A percentile compares a stretch with the other conserved stretches of the same genome.
Evolutionary conservation across 2,797 vertebrate species (phyloP).

Genomic region (Hippocampus kuda): DNA sequence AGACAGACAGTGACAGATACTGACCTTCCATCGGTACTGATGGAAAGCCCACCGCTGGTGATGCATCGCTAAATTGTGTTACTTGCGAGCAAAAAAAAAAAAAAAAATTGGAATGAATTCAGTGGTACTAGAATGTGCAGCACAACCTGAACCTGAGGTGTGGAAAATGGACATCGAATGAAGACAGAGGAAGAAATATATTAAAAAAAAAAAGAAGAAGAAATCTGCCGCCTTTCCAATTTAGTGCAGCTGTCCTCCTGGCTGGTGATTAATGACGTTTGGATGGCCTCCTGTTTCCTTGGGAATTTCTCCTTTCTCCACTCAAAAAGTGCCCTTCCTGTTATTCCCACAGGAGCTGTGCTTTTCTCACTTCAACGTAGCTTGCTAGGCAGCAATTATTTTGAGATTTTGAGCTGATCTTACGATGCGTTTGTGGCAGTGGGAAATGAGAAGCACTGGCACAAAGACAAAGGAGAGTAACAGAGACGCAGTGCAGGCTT

Average conservation of each 20-base stretch:
- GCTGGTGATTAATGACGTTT: slow-evolving; percentile 48
- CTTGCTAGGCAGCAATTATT: not conserved
- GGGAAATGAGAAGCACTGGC: too few relatives aligned
- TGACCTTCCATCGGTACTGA: too few relatives aligned
- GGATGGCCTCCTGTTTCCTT: slow-evolving; percentile 38
- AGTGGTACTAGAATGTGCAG: not conserved
- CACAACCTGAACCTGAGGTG: not conserved
- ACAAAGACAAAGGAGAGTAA: not conserved
- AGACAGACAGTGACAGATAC: too few relatives aligned
- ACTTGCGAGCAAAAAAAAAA: too few relatives aligned
- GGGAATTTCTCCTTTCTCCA: slow-evolving; percentile 33
- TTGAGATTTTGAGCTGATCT: not conserved
- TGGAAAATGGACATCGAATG: slow-evolving; percentile 16
- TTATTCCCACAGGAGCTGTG: slow-evolving; percentile 12
- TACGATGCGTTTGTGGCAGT: too few relatives aligned
- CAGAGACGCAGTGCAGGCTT: not conserved
- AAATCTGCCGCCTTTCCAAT: slow-evolving; percentile 34
- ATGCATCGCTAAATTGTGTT: not conserved
- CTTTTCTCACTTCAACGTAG: slow-evolving; percentile 2
- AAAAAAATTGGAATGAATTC: not conserved
- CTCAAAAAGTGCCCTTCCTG: slow-evolving; percentile 17
- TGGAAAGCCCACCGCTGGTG: too few relatives aligned
- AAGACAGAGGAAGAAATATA: slow-evolving; percentile 29
- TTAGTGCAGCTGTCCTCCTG: slow-evolving; percentile 40
- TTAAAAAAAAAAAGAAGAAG: not conserved